A percentile compares a stretch with the other conserved stretches of the same genome.
Evolutionary conservation across 2,797 vertebrate genomes (phyloP).

Genomic region (Rhinophrynus dorsalis): DNA sequence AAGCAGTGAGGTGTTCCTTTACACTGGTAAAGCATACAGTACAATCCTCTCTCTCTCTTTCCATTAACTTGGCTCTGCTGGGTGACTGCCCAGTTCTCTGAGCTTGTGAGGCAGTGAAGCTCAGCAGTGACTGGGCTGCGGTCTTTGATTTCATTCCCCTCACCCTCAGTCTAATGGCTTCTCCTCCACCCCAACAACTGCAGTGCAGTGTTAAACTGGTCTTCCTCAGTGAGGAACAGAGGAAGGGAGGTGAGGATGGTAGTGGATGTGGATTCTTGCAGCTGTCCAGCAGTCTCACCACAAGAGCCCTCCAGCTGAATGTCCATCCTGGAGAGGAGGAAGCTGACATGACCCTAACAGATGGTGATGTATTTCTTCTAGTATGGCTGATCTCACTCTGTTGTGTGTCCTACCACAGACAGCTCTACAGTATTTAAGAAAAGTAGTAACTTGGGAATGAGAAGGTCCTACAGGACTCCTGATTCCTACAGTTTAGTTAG

Average conservation of each 20-base stretch:
- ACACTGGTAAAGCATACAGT: background rate
- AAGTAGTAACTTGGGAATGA: no score
- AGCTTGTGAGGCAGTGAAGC: background rate
- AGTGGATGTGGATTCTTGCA: constrained; percentile 17
- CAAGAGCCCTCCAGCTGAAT: constrained; percentile 25
- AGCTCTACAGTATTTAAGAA: no score
- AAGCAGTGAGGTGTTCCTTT: background rate
- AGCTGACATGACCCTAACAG: constrained; percentile 20
- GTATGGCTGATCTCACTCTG: background rate
- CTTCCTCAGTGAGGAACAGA: constrained; percentile 46
- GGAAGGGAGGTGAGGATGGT: background rate
- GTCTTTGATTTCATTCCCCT: background rate
- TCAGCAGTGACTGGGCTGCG: background rate
- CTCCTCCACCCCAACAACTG: accelerated
- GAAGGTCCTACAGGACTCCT: no score
- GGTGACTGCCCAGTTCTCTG: background rate
- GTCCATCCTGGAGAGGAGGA: constrained; percentile 24
- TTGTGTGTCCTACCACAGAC: no score
- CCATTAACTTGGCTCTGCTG: background rate
- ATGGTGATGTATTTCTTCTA: constrained; percentile 44
- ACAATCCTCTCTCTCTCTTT: background rate
- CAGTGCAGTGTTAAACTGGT: constrained; percentile 35
- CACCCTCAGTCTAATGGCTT: background rate
- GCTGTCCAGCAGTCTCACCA: background rate
- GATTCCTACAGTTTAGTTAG: no score